Conservation (phyloP, 2,113 vertebrate genomes). For the Pedionomus torquatus region DNA sequence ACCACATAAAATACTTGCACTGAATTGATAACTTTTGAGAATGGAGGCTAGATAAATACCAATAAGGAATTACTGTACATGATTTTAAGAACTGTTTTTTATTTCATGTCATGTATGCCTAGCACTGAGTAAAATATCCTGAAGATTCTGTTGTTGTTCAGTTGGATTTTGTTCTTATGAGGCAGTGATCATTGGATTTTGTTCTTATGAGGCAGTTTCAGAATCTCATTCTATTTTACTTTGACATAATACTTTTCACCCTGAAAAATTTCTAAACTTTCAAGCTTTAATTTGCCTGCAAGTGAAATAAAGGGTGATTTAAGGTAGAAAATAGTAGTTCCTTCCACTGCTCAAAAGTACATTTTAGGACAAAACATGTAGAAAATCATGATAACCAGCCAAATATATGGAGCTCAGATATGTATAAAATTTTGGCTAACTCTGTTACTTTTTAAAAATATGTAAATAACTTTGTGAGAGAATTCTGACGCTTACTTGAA, state of each 20-base stretch:
- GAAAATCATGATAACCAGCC: neutral
- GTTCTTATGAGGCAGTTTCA: neutral
- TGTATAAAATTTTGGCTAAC: neutral
- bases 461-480: neutral
- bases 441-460: neutral
- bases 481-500: neutral
- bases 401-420: neutral
- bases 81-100: neutral
- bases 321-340: neutral
- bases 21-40: neutral
- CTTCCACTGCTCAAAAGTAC: neutral
- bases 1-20: neutral
- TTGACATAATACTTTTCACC: neutral
- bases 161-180: neutral
- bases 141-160: neutral
- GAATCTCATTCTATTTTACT: neutral
- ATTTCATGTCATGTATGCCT: neutral
- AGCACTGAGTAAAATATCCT: neutral
- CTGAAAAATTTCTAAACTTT: neutral
- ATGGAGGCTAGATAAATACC: neutral
- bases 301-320: neutral
- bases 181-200: neutral
- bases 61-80: neutral
- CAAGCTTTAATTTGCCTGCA: neutral
- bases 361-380: neutral